phyloP scores from a whole-genome alignment of 2,113 vertebrate species.

The Amphiprion percula region DNA sequence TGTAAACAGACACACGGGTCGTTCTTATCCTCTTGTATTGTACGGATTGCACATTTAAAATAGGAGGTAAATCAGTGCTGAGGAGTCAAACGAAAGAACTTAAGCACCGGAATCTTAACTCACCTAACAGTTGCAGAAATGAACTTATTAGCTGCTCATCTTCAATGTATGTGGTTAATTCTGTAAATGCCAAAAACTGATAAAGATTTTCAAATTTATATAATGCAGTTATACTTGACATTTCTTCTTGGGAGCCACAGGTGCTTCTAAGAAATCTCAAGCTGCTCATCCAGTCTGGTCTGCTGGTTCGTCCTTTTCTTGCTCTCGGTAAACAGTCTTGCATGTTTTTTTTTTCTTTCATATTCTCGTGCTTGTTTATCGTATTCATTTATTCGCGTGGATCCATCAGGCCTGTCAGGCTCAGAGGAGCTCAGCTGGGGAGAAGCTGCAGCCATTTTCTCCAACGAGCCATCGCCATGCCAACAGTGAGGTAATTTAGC shows the following conservation, averaged over 20 bases:
- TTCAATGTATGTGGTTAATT: too few relatives aligned
- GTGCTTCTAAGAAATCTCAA: constrained; percentile 10
- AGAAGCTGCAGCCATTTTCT: constrained; percentile 67
- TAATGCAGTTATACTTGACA: too few relatives aligned
- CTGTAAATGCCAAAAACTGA: too few relatives aligned
- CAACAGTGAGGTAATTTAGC: constrained; percentile 63
- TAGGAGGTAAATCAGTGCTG: too few relatives aligned
- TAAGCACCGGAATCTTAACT: too few relatives aligned
- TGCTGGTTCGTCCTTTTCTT: constrained; percentile 7
- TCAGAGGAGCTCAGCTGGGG: constrained; percentile 70
- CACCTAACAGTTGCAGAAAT: too few relatives aligned
- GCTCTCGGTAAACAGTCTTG: constrained; percentile 34
- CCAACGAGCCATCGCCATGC: constrained; percentile 67
- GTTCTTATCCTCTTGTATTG: too few relatives aligned
- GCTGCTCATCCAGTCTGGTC: constrained; percentile 4
- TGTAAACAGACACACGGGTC: too few relatives aligned
- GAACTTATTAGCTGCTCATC: too few relatives aligned
- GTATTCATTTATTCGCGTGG: constrained; percentile 61
- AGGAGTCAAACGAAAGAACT: too few relatives aligned
- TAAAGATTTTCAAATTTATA: too few relatives aligned
- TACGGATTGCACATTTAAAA: too few relatives aligned
- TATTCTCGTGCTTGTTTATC: constrained; percentile 44
- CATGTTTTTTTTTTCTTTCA: constrained; percentile 42
- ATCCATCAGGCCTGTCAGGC: constrained; percentile 62
- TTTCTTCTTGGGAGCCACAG: constrained; percentile 5